Evolutionary conservation across 2,113 vertebrate species (phyloP).

Genomic region (Nymphicus hollandicus): DNA sequence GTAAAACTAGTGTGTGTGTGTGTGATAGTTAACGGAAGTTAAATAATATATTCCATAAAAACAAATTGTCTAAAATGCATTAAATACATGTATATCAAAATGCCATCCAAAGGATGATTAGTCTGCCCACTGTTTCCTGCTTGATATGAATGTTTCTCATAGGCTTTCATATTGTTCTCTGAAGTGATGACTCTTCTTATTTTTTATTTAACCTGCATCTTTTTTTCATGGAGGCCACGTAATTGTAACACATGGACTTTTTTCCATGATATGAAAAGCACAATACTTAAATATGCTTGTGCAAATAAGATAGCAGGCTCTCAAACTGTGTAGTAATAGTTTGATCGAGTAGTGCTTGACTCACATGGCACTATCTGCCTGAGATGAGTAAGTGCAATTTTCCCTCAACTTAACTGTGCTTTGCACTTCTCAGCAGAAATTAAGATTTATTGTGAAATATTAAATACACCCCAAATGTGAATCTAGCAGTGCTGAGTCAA

Average conservation of each 20-base stretch:
- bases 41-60: neutral
- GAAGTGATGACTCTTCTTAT: neutral
- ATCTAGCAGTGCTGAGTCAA: neutral
- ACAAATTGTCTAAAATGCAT: neutral
- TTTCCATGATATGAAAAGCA: neutral
- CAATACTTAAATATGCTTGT: neutral
- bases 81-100: neutral
- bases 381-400: neutral
- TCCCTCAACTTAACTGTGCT: neutral
- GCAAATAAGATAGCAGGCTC: neutral
- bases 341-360: neutral
- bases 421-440: rapidly evolving
- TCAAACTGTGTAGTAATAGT: neutral
- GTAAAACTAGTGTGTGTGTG: rapidly evolving
- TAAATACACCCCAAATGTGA: neutral
- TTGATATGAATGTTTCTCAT: neutral
- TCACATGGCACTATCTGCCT: neutral
- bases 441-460: neutral
- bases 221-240: neutral
- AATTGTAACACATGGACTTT: neutral
- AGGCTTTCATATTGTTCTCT: neutral
- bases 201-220: neutral
- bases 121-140: neutral
- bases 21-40: neutral
- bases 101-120: neutral